Conservation (phyloP, 2,113 vertebrate genomes). For the Chunga burmeisteri region DNA sequence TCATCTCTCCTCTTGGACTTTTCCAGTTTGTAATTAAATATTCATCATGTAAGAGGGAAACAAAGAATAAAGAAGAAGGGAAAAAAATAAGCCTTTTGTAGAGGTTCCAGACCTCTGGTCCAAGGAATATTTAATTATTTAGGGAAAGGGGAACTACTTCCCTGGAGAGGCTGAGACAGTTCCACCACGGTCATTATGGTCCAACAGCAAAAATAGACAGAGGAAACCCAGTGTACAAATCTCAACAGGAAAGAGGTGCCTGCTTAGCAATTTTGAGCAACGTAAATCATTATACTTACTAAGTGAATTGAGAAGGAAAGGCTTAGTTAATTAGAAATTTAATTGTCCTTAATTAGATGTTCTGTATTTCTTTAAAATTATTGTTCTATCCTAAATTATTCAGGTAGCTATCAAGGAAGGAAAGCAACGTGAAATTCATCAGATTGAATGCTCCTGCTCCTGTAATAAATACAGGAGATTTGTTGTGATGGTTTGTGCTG, state of each 20-base stretch:
- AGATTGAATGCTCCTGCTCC: background rate
- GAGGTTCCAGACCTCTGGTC: slow-evolving; percentile 18
- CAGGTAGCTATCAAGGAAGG: background rate
- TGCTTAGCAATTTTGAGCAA: background rate
- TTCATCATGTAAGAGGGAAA: background rate
- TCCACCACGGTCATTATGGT: background rate
- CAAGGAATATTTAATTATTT: slow-evolving; percentile 48
- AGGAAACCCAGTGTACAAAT: background rate
- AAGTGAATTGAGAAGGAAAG: background rate
- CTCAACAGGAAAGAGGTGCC: background rate
- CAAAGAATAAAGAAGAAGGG: slow-evolving; percentile 14
- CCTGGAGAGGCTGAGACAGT: background rate
- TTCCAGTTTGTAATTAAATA: slow-evolving; percentile 34
- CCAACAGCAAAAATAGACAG: background rate
- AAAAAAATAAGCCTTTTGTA: slow-evolving; percentile 37
- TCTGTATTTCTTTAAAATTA: background rate
- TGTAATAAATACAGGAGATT: background rate
- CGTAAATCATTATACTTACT: background rate
- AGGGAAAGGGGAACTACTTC: slow-evolving; percentile 25
- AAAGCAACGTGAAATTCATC: background rate
- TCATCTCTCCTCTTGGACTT: slow-evolving; percentile 27
- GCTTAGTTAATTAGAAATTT: background rate
- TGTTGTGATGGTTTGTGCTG: background rate
- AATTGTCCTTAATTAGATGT: background rate
- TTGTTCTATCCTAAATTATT: background rate